Conservation (phyloP, 1,140 invertebrate genomes). For the Himalopsyche phryganea region DNA sequence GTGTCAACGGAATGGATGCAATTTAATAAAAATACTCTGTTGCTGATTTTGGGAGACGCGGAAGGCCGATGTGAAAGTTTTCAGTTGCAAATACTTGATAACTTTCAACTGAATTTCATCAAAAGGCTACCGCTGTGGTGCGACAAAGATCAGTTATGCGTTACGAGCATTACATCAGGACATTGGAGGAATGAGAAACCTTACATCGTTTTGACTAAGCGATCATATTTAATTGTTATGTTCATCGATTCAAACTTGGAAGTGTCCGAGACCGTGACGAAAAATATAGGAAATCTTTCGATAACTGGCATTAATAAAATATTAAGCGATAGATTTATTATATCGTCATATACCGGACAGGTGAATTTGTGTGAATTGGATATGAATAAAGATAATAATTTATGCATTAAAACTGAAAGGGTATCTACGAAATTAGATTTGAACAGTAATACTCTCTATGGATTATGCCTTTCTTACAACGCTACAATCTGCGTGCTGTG, state of each 20-base stretch:
- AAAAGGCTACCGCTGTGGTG: conserved; percentile 3
- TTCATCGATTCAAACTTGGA: neutral
- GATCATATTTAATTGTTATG: conserved; percentile 5
- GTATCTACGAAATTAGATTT: neutral
- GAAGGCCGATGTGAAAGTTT: neutral
- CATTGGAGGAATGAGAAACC: neutral
- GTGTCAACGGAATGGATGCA: neutral
- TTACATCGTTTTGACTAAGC: conserved; percentile 8
- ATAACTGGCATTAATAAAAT: conserved; percentile 9
- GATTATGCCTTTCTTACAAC: conserved; percentile 8
- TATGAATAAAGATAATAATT: neutral
- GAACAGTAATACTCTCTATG: conserved; percentile 5
- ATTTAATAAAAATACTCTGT: neutral
- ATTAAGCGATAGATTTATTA: neutral
- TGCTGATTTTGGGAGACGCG: neutral
- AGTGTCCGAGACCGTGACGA: neutral
- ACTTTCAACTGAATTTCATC: neutral
- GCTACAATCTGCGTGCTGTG: conserved; percentile 8
- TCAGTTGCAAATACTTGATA: neutral
- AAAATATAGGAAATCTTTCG: conserved; percentile 3
- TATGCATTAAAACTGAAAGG: neutral
- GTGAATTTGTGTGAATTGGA: neutral
- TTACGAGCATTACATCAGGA: conserved; percentile 2
- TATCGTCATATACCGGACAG: conserved; percentile 5
- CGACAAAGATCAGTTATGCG: conserved; percentile 7